Conservation (phyloP, 2,113 vertebrate species). For the Pomatostomus ruficeps region DNA sequence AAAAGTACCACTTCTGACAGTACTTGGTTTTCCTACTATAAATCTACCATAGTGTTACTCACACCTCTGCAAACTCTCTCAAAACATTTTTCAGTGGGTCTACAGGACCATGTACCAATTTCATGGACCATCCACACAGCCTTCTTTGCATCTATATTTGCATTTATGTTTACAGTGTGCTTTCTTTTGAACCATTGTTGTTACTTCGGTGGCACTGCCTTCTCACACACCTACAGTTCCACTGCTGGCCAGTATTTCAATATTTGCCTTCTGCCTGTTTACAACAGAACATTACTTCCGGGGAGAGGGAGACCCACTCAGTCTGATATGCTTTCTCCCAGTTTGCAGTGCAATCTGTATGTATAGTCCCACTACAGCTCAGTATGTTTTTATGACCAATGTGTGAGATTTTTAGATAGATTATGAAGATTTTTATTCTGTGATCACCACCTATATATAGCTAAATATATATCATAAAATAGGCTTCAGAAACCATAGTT, state of each 20-base stretch:
- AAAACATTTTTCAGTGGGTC: background rate
- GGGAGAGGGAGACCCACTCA: background rate
- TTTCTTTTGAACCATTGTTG: background rate
- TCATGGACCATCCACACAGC: background rate
- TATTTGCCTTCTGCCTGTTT: background rate
- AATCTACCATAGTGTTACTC: background rate
- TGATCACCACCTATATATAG: background rate
- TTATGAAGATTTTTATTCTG: background rate
- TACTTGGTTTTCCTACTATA: background rate
- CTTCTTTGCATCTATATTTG: background rate
- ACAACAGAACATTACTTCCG: background rate
- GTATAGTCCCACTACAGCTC: background rate
- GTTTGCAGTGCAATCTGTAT: background rate
- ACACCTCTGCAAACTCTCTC: background rate
- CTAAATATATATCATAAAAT: background rate
- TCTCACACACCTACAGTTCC: background rate
- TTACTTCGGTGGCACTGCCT: background rate
- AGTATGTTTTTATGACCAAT: background rate
- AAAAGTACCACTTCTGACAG: background rate
- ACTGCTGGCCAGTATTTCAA: background rate
- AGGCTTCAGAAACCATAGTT: background rate
- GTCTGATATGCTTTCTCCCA: background rate
- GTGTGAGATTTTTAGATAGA: background rate
- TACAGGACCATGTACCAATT: background rate
- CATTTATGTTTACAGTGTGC: background rate